Percentiles rank a stretch among this genome's conserved stretches.
Conservation (phyloP, 2,888 invertebrate species). For the Cheilosia grossa region DNA sequence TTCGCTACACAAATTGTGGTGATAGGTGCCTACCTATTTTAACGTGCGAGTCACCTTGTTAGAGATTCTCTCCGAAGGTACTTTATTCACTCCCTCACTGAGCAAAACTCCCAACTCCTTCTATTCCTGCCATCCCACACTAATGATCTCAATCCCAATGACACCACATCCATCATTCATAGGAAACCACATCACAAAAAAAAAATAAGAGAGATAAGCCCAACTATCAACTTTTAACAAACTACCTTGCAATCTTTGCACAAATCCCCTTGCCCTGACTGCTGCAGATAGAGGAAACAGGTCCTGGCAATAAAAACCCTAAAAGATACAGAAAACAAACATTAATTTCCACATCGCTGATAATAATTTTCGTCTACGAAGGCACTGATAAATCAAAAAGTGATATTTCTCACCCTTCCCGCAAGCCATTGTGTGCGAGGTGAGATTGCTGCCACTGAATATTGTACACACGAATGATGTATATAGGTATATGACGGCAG, state of each 20-base stretch:
- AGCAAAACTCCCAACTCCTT: neutral
- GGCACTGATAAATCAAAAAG: slow-evolving; percentile 75
- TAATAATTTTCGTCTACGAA: slow-evolving; percentile 75
- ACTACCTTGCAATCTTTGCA: slow-evolving; percentile 12
- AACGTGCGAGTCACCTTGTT: too few species aligned
- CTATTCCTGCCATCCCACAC: neutral
- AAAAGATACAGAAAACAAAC: slow-evolving; percentile 70
- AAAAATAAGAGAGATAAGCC: slow-evolving; percentile 24
- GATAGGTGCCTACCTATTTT: too few species aligned
- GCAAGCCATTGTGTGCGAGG: slow-evolving; percentile 20
- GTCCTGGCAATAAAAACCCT: slow-evolving; percentile 69
- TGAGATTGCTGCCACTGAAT: slow-evolving; percentile 18
- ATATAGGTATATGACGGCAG: too few species aligned
- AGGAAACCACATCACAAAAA: slow-evolving; percentile 25
- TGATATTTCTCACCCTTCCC: slow-evolving; percentile 64
- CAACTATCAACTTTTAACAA: slow-evolving; percentile 24
- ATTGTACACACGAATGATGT: neutral
- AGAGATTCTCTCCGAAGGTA: too few species aligned
- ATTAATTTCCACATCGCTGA: slow-evolving; percentile 75
- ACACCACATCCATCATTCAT: too few species aligned
- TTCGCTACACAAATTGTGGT: too few species aligned
- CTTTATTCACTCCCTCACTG: too few species aligned
- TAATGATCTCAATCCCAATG: neutral
- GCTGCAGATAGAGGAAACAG: slow-evolving; percentile 8
- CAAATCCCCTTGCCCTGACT: slow-evolving; percentile 28